Base-by-base conservation (phyloP, 2,113 vertebrate genomes). In the Myotis brandtii region DNA sequence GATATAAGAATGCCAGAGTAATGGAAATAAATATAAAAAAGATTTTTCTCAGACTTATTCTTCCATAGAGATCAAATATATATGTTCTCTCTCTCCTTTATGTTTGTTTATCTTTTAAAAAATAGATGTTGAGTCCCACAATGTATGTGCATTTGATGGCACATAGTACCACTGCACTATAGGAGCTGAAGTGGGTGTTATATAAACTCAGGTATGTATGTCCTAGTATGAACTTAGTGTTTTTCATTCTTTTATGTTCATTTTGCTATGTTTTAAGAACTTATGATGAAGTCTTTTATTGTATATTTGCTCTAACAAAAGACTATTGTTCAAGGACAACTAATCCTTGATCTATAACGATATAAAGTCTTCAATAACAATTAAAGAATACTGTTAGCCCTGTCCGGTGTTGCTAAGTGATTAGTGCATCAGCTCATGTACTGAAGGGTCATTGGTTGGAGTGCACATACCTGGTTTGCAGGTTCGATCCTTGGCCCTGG, bases 11-110 rank as follows among this genome's bases (percentile, higher is more conserved):
- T 91, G 23, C 1, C n/a, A 85, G 25, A 69, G 73, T 75, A 87
- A 94, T 66, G 4, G 11, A 94, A 79, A 59, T 83, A 79, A 70
- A 89, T 66, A 18, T 54, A 91, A 84, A 92, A 77, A n/a, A 70
- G 3, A 52, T 70, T 86, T 86, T 86, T 10, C 12, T 95, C 20
- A 77, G 11, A 59, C 13, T 56, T 89, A 34, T 82, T 75, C 12
- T 17, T 91, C 32, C 70, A 18, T 52, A 86, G n/a, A 23, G 59
- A 64, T 75, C n/a, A 64, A 13, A 46, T 13, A 37, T 59, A 17
- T n/a, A 2, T 3, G 9, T 48, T 2, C 2, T 76, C 5, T 20
- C 30, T 46, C 18, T 82, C 62, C 30, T 34, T 91, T 80, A 37
- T 73, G 66, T 52, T 73, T n/a, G 13, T 72, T 59, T 82, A 4